A percentile compares a stretch with the other conserved stretches of the same genome.
These are phyloP conservation scores for Lottia gigantea DNA, from an alignment of 2,888 invertebrate species.

Conservation along the genomic window DNA sequence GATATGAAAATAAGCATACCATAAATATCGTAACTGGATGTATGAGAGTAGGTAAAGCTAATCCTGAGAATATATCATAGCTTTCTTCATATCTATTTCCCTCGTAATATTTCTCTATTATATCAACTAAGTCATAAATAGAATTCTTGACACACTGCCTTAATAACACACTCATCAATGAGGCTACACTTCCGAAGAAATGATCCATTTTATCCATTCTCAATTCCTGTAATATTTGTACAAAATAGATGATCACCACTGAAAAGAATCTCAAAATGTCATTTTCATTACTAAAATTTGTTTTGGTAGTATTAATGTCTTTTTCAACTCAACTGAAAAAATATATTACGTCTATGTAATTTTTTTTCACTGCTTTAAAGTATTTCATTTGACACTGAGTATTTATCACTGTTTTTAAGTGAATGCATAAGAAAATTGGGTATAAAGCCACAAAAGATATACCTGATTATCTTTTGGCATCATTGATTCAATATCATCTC, in stretches of 20 bases:
- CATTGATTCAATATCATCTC: constrained; percentile 77
- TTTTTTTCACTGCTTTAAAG: no score
- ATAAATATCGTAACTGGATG: constrained; percentile 61
- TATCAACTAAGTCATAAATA: constrained; percentile 61
- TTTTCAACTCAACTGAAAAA: no score
- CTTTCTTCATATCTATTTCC: constrained; percentile 64
- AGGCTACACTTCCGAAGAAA: constrained; percentile 79
- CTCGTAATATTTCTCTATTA: constrained; percentile 59
- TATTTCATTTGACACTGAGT: no score
- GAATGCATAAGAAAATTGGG: no score
- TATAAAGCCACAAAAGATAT: no score
- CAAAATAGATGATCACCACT: neutral
- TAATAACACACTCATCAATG: constrained; percentile 83
- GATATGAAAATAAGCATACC: constrained; percentile 41
- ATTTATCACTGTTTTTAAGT: no score
- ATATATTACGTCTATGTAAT: no score
- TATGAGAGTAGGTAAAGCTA: constrained; percentile 55
- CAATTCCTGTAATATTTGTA: constrained; percentile 39
- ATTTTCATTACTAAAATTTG: no score
- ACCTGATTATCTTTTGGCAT: constrained; percentile 72
- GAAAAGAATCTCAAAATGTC: no score
- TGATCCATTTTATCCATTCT: constrained; percentile 73
- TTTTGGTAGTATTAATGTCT: no score
- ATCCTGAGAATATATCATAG: constrained; percentile 57
- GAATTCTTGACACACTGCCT: constrained; percentile 63